Evolutionary conservation across 2,888 invertebrate genomes (phyloP), one percentile per base, ranked within the genome.

Genomic region (Diaprepes abbreviatus): DNA sequence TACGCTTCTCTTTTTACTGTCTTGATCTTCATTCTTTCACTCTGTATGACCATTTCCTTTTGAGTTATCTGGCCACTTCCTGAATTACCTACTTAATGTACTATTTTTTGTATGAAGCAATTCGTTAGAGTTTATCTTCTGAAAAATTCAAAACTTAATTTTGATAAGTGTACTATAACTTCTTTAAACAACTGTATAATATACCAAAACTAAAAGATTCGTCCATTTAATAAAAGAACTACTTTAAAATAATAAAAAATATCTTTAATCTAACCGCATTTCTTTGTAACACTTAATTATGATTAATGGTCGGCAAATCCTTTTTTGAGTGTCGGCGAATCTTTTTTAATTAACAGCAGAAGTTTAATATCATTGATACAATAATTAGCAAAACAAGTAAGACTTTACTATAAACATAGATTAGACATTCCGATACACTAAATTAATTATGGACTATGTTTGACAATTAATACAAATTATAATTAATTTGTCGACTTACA

Each of bases 401-500:
- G 10, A 6, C 28, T 6, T 28, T 28, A 28, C 28, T 6, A 6
- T 28, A 28, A 28, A 28, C 33, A 9, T 24, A 4, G 24, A 24
- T 33, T 33, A 33, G 33, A 33, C 2, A 33, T 10, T 10, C 33
- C 10, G 9, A 33, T 10, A 33, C 33, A 9, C 2, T 36, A 36
- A 33, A 12, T 36, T 36, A 36, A 36, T 36, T 36, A 36, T 10
- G 1, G 3, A 36, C 36, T 40, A 17, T 40, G 17, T 16, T 45
- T 21, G 4, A 7, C 3, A 43, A 9, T 43, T 9, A 48, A 12
- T 48, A 28, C 12, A 24, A 48, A 24, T 48, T 48, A 28, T 24
- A 48, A 48, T 48, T 48, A 48, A 48, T 48, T 48, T 28, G 14
- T 48, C 14, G 28, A 48, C 48, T 12, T 28, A 7, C 9, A 48